Evolutionary conservation across 2,888 invertebrate genomes (phyloP), one percentile per base, ranked within the genome.

Genomic region (Drosophila histrio): DNA sequence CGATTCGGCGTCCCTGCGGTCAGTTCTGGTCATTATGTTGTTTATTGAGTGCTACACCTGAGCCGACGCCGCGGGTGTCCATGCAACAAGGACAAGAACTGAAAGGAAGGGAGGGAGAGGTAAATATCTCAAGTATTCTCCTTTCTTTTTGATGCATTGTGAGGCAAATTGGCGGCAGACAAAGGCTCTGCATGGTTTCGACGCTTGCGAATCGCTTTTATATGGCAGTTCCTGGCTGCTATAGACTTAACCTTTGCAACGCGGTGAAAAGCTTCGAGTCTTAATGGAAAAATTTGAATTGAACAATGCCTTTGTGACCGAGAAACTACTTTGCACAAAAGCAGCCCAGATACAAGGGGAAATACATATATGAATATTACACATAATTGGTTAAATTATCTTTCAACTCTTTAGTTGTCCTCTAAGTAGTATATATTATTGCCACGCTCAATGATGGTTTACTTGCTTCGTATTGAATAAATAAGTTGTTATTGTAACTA

Each of bases 41-140:
- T 79, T 84, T 84, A 84, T 84, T 88, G 83, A 77, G 83, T 74
- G 68, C 68, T 82, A 70, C 88, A 82, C 88, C 82, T 82, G 58
- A 59, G 49, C 44, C 47, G 41, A 38, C 72, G 49, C 70, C 53
- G 38, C 57, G 41, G 73, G 77, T 41, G 54, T 52, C 6, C 60
- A 28, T n/a, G 17, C 32, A 24, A 15, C 26, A 22, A 36, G 5
- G 1, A 19, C 3, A 22, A 24, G 17, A 11, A 5, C 0, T 5
- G 17, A 41, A 7, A 3, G 2, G 7, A 8, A 21, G n/a, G 11
- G n/a, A 21, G 30, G 0, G 13, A 8, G 15, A 26, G 8, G n/a
- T 7, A 1, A 26, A 24, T 4, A 24, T 6, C 13, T 28, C 21
- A 22, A 36, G n/a, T 17, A 17, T 6, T 1, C 8, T 15, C 26